Evolutionary conservation across 2,113 vertebrate genomes (phyloP).

Genomic region (Salvelinus fontinalis): DNA sequence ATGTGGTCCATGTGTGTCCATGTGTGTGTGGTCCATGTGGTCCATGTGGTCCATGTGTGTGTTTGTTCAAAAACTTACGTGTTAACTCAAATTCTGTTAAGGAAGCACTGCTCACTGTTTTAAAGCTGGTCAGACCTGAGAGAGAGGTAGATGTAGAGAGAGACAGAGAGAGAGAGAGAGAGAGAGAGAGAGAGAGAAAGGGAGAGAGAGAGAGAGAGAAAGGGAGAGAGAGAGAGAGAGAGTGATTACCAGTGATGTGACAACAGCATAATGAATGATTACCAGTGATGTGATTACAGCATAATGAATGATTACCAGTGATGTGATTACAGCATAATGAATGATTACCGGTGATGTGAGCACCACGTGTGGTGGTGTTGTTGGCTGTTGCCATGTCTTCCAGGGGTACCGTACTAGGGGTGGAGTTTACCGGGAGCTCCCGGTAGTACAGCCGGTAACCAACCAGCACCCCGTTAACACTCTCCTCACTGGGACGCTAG

Average conservation of each 20-base stretch:
- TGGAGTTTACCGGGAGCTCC: conserved; percentile 80
- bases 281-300: too few relatives aligned
- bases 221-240: too few relatives aligned
- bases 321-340: neutral
- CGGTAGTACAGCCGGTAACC: conserved; percentile 93
- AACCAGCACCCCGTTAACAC: conserved; percentile 85
- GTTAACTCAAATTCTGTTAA: conserved; percentile 91
- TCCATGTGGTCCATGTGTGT: neutral
- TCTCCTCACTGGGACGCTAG: conserved; percentile 82
- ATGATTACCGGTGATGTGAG: conserved; percentile 57
- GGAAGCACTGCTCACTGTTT: conserved; percentile 90
- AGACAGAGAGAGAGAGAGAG: conserved; percentile 40
- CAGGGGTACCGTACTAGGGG: conserved; percentile 25
- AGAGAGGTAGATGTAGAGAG: conserved; percentile 70
- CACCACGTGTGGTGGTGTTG: conserved; percentile 39
- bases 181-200: too few relatives aligned
- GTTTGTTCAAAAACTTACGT: conserved; percentile 77
- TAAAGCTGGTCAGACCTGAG: conserved; percentile 93
- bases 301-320: too few relatives aligned
- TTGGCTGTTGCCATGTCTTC: conserved; percentile 72
- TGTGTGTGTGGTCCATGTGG: too few relatives aligned
- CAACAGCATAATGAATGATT: too few relatives aligned
- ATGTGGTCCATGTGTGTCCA: too few relatives aligned
- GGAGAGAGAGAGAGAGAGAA: too few relatives aligned
- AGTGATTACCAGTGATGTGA: too few relatives aligned